Evolutionary conservation across 2,888 invertebrate species (phyloP).

Genomic region (Mellilla xanthometata): DNA sequence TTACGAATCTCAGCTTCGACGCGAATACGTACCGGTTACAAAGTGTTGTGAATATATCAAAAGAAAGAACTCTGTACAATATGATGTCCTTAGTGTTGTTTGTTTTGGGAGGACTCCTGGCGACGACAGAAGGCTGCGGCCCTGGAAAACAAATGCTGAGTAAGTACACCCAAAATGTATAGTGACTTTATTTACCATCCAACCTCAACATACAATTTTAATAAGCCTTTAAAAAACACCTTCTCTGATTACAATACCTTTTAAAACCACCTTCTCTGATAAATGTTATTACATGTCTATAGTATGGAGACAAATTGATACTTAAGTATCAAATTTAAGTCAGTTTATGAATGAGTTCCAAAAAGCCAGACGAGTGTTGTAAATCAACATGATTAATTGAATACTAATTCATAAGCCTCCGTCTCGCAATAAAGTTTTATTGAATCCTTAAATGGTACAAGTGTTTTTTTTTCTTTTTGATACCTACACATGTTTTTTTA

Average conservation of each 20-base stretch:
- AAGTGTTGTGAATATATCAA: constrained; percentile 64
- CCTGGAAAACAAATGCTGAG: constrained; percentile 73
- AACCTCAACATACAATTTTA: too few relatives aligned
- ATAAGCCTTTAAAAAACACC: too few relatives aligned
- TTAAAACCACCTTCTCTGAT: too few relatives aligned
- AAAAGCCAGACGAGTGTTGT: constrained; percentile 11
- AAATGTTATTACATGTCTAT: not conserved
- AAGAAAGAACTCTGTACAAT: constrained; percentile 58
- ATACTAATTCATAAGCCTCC: constrained; percentile 20
- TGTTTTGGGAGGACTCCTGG: constrained; percentile 72
- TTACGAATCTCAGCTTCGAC: constrained; percentile 76
- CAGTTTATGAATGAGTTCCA: constrained; percentile 26
- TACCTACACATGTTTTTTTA: constrained; percentile 8
- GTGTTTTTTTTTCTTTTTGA: constrained; percentile 8
- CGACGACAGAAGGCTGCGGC: constrained; percentile 74
- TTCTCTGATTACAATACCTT: too few relatives aligned
- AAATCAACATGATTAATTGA: constrained; percentile 30
- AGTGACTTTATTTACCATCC: too few relatives aligned
- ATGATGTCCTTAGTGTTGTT: constrained; percentile 81
- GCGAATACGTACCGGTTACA: constrained; percentile 67
- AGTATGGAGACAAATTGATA: not conserved
- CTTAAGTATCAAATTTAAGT: constrained; percentile 4
- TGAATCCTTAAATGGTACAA: constrained; percentile 13
- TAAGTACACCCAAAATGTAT: constrained; percentile 47
- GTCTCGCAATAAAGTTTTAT: constrained; percentile 20